Conservation (phyloP, 1,140 invertebrate species). For the Lucilia cuprina region DNA sequence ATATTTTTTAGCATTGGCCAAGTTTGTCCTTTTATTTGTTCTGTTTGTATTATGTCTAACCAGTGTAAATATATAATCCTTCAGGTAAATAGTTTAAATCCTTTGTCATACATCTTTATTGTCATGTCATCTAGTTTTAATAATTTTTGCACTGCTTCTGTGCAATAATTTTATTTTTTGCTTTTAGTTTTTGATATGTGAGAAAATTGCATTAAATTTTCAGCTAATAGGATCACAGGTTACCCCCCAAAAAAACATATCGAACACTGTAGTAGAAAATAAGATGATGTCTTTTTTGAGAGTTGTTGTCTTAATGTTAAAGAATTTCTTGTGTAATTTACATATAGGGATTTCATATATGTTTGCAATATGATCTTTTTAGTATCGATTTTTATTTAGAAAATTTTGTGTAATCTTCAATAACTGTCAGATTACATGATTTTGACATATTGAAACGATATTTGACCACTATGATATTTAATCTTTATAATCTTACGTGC, state of each 20-base stretch:
- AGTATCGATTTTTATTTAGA: neutral
- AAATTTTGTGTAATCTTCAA: neutral
- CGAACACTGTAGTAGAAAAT: neutral
- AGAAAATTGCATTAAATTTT: slow-evolving; percentile 9
- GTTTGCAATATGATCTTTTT: neutral
- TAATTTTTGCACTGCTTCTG: neutral
- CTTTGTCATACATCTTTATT: slow-evolving; percentile 29
- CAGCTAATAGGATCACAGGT: slow-evolving; percentile 19
- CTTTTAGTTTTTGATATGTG: neutral
- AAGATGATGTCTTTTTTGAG: too few species aligned
- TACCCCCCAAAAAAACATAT: neutral
- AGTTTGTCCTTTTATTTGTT: neutral
- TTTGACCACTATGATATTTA: too few species aligned
- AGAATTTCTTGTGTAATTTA: too few species aligned
- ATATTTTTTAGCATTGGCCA: neutral
- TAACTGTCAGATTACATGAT: neutral
- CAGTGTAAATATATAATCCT: slow-evolving; percentile 25
- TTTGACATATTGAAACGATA: neutral
- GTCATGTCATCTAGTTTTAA: slow-evolving; percentile 3
- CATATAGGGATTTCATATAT: neutral
- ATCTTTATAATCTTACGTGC: too few species aligned
- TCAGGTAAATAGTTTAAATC: slow-evolving; percentile 36
- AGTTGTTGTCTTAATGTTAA: too few species aligned
- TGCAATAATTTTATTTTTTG: neutral
- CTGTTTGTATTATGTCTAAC: neutral